Evolutionary conservation across 2,113 vertebrate genomes (phyloP), one percentile per base, ranked within the genome.

Genomic region (Neolamprologus caudopunctatus): DNA sequence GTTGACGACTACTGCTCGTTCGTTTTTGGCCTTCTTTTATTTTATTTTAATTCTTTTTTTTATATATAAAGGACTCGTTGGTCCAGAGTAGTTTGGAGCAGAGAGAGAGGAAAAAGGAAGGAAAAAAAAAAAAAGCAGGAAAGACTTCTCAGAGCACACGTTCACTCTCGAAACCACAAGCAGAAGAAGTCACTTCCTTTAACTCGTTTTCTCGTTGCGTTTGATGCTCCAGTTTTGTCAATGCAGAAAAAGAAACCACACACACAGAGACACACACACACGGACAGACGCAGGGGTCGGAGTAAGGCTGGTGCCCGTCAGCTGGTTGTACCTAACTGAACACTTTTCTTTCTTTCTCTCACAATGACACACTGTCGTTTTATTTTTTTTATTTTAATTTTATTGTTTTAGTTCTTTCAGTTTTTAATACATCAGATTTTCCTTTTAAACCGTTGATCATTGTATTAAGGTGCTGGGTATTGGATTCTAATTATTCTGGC

Each of bases 381-480:
- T 90, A 61, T 40, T 11, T 66, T 57, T n/a, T n/a, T 71, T 63
- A n/a, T 63, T 63, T 63, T 35, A n/a, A 66, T 93, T 90, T 89
- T 45, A 14, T 66, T 53, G 73, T 55, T 89, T 88, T 73, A 42
- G 37, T 91, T 83, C 83, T 61, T 61, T 61, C 57, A 33, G 88
- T 94, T 94, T 95, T 92, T 85, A 94, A 91, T 89, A 89, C 83
- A 81, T 92, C 92, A 81, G 84, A 89, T 91, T 86, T 93, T 78
- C 53, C 33, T 71, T 71, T 73, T 40, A 45, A 79, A 89, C 91
- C 84, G 92, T 93, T 92, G 89, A 95, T 95, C 93, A 93, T 95
- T 95, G 94, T 95, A 93, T 95, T 95, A 94, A 89, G 95, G 95
- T 96, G 95, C 95, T 93, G 95, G 95, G 95, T 95, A 91, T 95